Conservation (phyloP, 2,113 vertebrate species). For the Maccullochella peelii region DNA sequence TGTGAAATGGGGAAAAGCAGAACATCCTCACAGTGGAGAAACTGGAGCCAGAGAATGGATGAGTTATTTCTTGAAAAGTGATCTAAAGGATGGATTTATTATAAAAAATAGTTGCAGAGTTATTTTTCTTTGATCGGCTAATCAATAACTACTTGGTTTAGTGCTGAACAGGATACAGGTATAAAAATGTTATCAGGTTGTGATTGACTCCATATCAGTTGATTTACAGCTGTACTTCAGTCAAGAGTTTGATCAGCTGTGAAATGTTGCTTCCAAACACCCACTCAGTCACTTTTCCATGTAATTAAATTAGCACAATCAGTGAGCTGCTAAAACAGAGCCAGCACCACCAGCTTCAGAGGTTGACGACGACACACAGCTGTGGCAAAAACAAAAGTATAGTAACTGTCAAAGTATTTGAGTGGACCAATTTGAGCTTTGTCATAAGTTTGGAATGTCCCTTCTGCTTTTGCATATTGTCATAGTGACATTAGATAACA, state of each 20-base stretch:
- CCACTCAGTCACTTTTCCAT: conserved; percentile 53
- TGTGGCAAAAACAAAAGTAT: neutral
- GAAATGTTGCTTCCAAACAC: conserved; percentile 33
- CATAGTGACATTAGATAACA: neutral
- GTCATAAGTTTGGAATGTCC: neutral
- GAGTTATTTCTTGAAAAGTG: neutral
- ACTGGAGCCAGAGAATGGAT: neutral
- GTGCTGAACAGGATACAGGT: neutral
- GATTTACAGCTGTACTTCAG: conserved; percentile 32
- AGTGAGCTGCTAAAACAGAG: conserved; percentile 39
- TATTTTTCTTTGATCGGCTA: neutral
- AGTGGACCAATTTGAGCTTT: neutral
- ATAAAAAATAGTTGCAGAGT: neutral
- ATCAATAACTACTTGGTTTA: neutral
- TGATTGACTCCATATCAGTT: conserved; percentile 7
- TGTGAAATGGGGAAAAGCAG: neutral
- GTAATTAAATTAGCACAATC: conserved; percentile 50
- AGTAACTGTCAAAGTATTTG: neutral
- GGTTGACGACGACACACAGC: conserved; percentile 18
- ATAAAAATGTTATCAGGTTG: conserved; percentile 4
- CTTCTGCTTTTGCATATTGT: neutral
- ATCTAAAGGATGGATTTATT: neutral
- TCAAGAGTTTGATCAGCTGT: conserved; percentile 44
- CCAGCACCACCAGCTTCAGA: conserved; percentile 23
- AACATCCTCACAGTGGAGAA: neutral